Base-by-base conservation (phyloP, 2,888 invertebrate species). In the Sphinx pinastri region DNA sequence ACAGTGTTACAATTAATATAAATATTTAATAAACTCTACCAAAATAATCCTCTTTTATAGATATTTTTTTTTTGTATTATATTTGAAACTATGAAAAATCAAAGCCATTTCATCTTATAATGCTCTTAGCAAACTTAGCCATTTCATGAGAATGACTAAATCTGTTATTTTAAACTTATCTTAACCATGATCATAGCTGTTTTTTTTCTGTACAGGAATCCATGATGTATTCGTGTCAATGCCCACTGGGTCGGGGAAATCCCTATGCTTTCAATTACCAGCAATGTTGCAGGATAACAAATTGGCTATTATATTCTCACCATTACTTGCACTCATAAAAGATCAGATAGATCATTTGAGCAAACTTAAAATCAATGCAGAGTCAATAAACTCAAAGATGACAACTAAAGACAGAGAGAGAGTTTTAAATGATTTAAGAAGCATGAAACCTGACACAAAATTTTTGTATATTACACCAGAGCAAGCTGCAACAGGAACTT, bases 211-310 rank as follows among this genome's bases (percentile, higher is more conserved):
- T 94, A 74, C 86, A 98, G 98, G 96, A 77, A 95, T 96, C 78
- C 95, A 96, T 80, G 99, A 99, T 96, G 97, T 99, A 0, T 98
- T 97, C 86, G 96, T 99, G 13, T 99, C 98, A 75, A 99, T 99
- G 99, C 99, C 99, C 1, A 99, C 99, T 7, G 99, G 99, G 16
- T 97, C 98, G 54, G 99, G 99, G 55, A 99, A 99, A 93, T 99
- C 99, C 0, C 92, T 99, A 25, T 99, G 99, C 89, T 99, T 98
- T 91, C 99, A 99, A 89, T 94, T 99, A 75, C 99, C 99, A 52
- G 98, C 99, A 0, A 95, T 99, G 76, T 93, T 98, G 80, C 95
- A 96, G 76, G 95, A 96, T 70, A 95, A 96, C 79, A 96, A 97
- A 88, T 95, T 99, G 72, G 97, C 99, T 8, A 95, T 99, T 79